Conservation (phyloP, 2,797 vertebrate species). For the Melanitta fusca region DNA sequence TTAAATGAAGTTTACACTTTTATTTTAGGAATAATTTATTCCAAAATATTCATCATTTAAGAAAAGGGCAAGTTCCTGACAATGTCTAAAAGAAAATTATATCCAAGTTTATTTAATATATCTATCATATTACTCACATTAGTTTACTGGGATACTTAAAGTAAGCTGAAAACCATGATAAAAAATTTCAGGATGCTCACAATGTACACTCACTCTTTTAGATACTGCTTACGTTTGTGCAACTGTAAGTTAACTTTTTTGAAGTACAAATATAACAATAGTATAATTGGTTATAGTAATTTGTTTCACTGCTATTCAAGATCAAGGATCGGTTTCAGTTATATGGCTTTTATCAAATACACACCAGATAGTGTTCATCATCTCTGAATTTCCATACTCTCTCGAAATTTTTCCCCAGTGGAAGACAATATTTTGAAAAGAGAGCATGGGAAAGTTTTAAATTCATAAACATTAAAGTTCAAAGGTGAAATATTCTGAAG, state of each 20-base stretch:
- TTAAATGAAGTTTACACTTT: background rate
- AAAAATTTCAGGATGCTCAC: background rate
- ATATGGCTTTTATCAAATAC: background rate
- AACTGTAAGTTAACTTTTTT: background rate
- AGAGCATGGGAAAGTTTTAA: background rate
- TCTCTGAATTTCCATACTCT: background rate
- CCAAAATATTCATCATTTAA: background rate
- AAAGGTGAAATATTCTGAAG: background rate
- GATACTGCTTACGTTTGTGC: background rate
- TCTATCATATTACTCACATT: background rate
- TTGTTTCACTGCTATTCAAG: background rate
- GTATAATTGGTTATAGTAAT: background rate
- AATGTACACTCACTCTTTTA: background rate
- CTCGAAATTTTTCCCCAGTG: background rate
- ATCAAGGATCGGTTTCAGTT: background rate
- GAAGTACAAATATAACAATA: background rate
- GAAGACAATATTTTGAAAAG: background rate
- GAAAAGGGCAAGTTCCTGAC: background rate
- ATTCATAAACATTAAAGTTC: background rate
- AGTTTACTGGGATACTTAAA: background rate
- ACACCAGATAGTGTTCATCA: background rate
- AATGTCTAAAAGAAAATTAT: background rate
- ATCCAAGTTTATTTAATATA: background rate
- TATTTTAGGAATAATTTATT: background rate
- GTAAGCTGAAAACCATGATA: background rate